Evolutionary conservation across 2,888 invertebrate genomes (phyloP).

Genomic region (Mimumesa dahlbomi): DNA sequence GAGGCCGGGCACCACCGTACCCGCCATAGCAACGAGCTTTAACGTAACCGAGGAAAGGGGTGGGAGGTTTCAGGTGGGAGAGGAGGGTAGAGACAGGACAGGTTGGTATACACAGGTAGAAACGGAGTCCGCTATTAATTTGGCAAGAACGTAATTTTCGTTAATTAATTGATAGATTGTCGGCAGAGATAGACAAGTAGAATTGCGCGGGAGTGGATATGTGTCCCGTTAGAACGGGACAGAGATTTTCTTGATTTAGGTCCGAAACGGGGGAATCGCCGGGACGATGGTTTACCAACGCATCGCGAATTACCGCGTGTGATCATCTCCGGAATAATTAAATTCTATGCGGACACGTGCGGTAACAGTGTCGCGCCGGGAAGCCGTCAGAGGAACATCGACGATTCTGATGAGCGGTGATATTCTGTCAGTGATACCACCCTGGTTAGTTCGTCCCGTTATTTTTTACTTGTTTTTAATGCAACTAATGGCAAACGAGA

Average conservation of each 20-base stretch:
- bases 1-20: constrained; percentile 45
- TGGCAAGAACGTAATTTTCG: constrained; percentile 76
- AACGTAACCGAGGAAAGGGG: background rate
- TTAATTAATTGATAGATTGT: constrained; percentile 79
- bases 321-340: constrained; percentile 75
- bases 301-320: constrained; percentile 68
- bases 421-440: too few species aligned
- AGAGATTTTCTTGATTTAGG: constrained; percentile 23
- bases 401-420: too few species aligned
- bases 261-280: constrained; percentile 45
- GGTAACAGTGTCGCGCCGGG: constrained; percentile 38
- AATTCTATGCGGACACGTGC: constrained; percentile 70
- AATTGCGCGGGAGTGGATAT: constrained; percentile 39
- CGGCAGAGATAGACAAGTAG: constrained; percentile 70
- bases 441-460: too few species aligned
- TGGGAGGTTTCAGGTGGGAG: constrained; percentile 14
- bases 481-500: too few species aligned
- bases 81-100: background rate
- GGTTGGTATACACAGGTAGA: constrained; percentile 47
- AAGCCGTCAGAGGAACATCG: constrained; percentile 23
- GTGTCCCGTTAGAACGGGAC: too few species aligned
- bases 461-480: too few species aligned
- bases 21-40: constrained; percentile 37
- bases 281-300: constrained; percentile 30
- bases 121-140: constrained; percentile 69